Base-by-base conservation (phyloP, 2,113 vertebrate species). In the Neodon shergylaensis region DNA sequence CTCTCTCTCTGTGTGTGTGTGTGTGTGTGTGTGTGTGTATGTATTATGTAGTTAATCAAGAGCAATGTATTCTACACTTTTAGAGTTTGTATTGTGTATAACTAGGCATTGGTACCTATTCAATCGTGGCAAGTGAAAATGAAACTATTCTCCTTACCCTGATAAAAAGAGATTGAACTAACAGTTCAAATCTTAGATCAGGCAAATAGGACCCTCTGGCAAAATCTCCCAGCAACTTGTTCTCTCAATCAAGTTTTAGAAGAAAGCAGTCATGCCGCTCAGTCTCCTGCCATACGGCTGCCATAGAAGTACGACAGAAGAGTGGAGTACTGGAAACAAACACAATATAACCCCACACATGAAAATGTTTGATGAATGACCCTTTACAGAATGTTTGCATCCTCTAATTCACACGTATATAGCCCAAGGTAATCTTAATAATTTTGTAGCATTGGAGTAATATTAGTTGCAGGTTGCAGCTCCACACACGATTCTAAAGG, bases 231-330 rank as follows among this genome's bases (percentile, higher is more conserved):
- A 54, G 7, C 11, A 65, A 65, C 3, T 39, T 49, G 14, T 7
- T 92, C 92, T 66, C 47, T 81, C 36, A 76, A 65, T 92, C 77
- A 77, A 82, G 47, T 74, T 74, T 90, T 90, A 94, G 49, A 86
- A 24, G 36, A 54, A 92, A 58, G 21, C 11, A 36, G 1, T 31
- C 6, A 49, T 70, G 9, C 2, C 5, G n/a, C 83, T 65, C 19
- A 31, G 47, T 47, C 21, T 7, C 68, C 2, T 44, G 2, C 52
- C 31, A 49, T 36, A 17, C 28, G 33, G 33, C 44, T 58, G 3
- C 42, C 66, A 76, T 11, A 44, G 10, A 36, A 14, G 19, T 28
- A 0, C 1, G 16, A 17, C 0, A 4, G 79, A 65, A 70, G 44
- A 92, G 21, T 0, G 24, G n/a, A 24, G 36, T 44, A 12, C 10